phyloP scores from a whole-genome alignment of 2,888 invertebrate genomes.

The Aethes cnicana region DNA sequence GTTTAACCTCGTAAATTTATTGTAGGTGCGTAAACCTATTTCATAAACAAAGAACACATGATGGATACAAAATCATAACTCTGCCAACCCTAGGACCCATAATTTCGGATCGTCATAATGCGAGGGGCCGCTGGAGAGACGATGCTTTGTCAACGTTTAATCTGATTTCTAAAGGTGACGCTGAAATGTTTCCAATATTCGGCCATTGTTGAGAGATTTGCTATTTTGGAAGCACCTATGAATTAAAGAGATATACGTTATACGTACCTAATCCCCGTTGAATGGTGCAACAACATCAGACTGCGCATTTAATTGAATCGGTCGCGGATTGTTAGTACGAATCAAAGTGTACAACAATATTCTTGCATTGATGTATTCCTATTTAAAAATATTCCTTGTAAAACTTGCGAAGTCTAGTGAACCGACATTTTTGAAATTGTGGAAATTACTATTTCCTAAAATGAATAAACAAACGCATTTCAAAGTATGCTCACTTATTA shows the following conservation, averaged over 20 bases:
- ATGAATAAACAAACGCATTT: background rate
- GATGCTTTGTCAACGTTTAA: conserved; percentile 55
- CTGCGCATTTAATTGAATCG: conserved; percentile 6
- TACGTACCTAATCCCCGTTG: conserved; percentile 5
- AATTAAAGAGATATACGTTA: conserved; percentile 9
- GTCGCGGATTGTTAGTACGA: too few relatives aligned
- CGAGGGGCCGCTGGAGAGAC: conserved; percentile 54
- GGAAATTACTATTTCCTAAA: too few relatives aligned
- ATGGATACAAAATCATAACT: too few relatives aligned
- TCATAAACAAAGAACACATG: too few relatives aligned
- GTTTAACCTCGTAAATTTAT: too few relatives aligned
- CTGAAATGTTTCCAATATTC: conserved; percentile 32
- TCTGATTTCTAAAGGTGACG: conserved; percentile 53
- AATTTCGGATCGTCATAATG: conserved; percentile 70
- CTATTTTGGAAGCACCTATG: conserved; percentile 14
- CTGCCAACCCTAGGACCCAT: conserved; percentile 39
- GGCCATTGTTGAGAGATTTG: conserved; percentile 17
- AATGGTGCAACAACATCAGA: conserved; percentile 9
- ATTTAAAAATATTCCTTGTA: too few relatives aligned
- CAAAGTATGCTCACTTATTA: background rate
- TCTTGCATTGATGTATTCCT: too few relatives aligned
- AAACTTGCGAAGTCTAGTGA: too few relatives aligned
- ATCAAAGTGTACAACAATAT: too few relatives aligned
- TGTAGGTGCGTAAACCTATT: too few relatives aligned
- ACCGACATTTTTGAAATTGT: too few relatives aligned